Base-by-base conservation (phyloP, 2,888 invertebrate species). In the Pachliopta kotzebuea region DNA sequence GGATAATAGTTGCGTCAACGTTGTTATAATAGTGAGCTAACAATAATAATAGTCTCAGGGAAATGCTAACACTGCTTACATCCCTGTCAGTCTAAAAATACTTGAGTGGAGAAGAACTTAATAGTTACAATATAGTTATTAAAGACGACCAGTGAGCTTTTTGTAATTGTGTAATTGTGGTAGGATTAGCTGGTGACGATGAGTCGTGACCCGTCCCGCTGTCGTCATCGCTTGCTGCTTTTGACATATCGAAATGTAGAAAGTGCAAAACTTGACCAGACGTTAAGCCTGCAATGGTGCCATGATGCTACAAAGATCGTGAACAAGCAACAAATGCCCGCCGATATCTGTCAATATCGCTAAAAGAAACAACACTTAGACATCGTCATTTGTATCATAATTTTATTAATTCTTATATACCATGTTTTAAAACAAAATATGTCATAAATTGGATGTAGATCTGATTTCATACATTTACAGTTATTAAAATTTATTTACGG, bases 241-340 rank as follows among this genome's bases (percentile, higher is more conserved):
- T 90, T 90, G 90, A 89, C 89, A 89, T 85, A 87, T 85, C 80
- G 77, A 76, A 68, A 71, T 73, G 77, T 87, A 86, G 89, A 89
- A 88, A 89, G 89, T 86, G 76, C 77, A 76, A 79, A 79, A 76
- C 70, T 72, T 73, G 72, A 73, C 68, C 71, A 65, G 63, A 74
- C 67, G 31, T 45, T 45, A 52, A 52, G 21, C 21, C 50, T n/a
- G 11, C 21, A 52, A 21, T n/a, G 50, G 9, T 52, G 21, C 7
- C 50, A 20, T 14, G 21, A 11, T 21, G 50, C 14, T 8, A 11
- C 9, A 52, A 52, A 52, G 3, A 7, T 52, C 9, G n/a, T 45
- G 45, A 45, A n/a, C 18, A 45, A 45, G n/a, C n/a, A 45, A 45
- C 18, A 6, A n/a, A 18, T n/a, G 45, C 45, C 18, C 45, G n/a